Conservation (phyloP, 2,113 vertebrate species). For the Nothocercus nigrocapillus region DNA sequence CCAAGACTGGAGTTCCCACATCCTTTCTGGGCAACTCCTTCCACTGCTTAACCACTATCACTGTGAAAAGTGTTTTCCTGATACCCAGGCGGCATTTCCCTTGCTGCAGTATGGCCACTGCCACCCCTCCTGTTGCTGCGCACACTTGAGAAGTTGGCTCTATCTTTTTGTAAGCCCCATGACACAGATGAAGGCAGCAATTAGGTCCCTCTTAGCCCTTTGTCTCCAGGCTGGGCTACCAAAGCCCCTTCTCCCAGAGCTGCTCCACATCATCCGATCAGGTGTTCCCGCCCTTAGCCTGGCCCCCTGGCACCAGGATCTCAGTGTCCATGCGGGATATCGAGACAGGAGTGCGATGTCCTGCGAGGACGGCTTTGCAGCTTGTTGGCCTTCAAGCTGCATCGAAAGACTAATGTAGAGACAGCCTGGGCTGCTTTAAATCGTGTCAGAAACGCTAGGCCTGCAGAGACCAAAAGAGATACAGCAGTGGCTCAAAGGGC, state of each 20-base stretch:
- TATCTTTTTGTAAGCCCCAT: neutral
- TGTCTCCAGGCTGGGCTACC: neutral
- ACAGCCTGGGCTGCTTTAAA: neutral
- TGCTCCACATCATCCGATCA: neutral
- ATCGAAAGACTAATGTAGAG: neutral
- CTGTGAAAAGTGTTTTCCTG: neutral
- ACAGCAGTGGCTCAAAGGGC: neutral
- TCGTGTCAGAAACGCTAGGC: neutral
- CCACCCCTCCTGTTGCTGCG: neutral
- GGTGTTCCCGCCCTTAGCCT: fast-evolving
- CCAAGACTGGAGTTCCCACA: neutral
- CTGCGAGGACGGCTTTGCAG: neutral
- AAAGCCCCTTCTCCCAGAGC: fast-evolving
- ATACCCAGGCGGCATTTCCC: neutral
- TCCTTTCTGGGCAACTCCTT: neutral
- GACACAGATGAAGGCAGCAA: neutral
- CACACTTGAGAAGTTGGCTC: neutral
- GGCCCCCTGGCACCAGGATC: neutral
- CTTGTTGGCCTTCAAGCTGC: neutral
- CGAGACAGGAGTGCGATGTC: neutral
- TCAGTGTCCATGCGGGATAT: neutral
- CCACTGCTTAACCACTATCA: neutral
- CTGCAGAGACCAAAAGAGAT: neutral
- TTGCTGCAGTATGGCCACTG: neutral
- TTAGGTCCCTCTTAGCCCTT: neutral